A percentile compares a stretch with the other conserved stretches of the same genome.
Evolutionary conservation across 2,113 vertebrate genomes (phyloP).

Genomic region (Maccullochella peelii): DNA sequence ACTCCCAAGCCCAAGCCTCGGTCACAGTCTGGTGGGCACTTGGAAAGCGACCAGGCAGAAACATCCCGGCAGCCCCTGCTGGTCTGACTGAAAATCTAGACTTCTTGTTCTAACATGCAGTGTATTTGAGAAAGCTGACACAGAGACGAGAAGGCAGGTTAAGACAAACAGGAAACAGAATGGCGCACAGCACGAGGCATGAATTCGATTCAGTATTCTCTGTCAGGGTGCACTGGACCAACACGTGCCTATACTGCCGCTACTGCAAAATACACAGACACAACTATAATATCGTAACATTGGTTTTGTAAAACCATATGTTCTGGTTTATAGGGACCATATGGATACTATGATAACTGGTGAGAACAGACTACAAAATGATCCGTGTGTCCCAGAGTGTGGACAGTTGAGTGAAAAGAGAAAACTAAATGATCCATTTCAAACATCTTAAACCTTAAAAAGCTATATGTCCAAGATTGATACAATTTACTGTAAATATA

Average conservation of each 20-base stretch:
- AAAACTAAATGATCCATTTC: neutral
- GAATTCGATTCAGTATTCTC: slow-evolving; percentile 7
- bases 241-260: neutral
- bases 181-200: neutral
- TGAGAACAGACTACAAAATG: slow-evolving; percentile 9
- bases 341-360: slow-evolving; percentile 2
- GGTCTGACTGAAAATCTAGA: slow-evolving; percentile 40
- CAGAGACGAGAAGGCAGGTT: neutral
- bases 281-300: neutral
- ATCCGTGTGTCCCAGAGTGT: neutral
- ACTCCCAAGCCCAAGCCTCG: slow-evolving; percentile 13
- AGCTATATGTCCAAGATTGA: neutral
- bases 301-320: neutral
- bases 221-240: slow-evolving; percentile 21
- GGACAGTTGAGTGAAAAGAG: neutral
- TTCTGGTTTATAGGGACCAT: slow-evolving; percentile 5
- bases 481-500: neutral
- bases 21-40: slow-evolving; percentile 75
- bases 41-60: slow-evolving; percentile 58
- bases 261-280: neutral
- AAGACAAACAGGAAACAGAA: slow-evolving; percentile 29
- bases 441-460: neutral
- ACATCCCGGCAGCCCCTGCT: slow-evolving; percentile 47
- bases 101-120: slow-evolving; percentile 44
- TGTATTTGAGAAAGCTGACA: slow-evolving; percentile 15